phyloP scores from a whole-genome alignment of 2,888 invertebrate genomes.

The Drosophila neonasuta region DNA sequence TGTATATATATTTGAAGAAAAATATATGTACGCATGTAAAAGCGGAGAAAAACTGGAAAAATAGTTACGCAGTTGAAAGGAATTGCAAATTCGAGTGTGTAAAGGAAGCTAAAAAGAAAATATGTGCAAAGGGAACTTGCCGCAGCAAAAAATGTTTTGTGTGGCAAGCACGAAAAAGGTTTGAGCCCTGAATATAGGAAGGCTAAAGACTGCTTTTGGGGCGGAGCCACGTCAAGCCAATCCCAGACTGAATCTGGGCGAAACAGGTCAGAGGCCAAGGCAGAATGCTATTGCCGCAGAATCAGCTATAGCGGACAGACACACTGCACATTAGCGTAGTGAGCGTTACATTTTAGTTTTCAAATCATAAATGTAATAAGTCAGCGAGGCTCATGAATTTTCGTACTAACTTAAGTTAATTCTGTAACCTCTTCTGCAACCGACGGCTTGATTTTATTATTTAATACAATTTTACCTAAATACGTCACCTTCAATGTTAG shows the following conservation, averaged over 20 bases:
- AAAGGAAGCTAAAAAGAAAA: slow-evolving; percentile 40
- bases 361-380: too few relatives aligned
- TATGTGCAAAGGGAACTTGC: slow-evolving; percentile 36
- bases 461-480: background rate
- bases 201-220: slow-evolving; percentile 47
- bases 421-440: too few relatives aligned
- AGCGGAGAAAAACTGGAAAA: slow-evolving; percentile 51
- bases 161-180: slow-evolving; percentile 59
- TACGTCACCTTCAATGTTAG: too few relatives aligned
- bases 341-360: slow-evolving; percentile 22
- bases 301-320: background rate
- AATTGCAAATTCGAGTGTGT: slow-evolving; percentile 42
- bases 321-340: slow-evolving; percentile 39
- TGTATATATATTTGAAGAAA: background rate
- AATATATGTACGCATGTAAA: slow-evolving; percentile 1
- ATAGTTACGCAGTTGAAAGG: slow-evolving; percentile 45
- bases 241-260: slow-evolving; percentile 46
- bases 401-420: too few relatives aligned
- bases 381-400: too few relatives aligned
- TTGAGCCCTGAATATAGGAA: slow-evolving; percentile 49
- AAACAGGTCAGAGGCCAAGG: background rate
- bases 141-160: slow-evolving; percentile 51
- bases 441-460: background rate
- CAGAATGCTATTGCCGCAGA: too few relatives aligned
- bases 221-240: slow-evolving; percentile 68